Conservation (phyloP, 37 sponge, comb jelly and placozoan species). For the Geodia barretti region DNA sequence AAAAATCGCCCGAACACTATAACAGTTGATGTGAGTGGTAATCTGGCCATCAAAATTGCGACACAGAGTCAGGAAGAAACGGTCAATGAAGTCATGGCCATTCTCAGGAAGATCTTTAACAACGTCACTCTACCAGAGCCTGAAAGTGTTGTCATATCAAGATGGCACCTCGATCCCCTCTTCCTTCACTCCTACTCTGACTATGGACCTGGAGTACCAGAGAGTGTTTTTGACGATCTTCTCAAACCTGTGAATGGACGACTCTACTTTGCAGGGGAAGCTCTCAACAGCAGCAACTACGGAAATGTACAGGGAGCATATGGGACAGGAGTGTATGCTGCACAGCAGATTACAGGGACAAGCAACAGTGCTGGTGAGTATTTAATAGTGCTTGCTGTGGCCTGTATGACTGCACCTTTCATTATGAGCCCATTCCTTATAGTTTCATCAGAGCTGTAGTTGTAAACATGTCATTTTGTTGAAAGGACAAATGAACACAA, state of each 20-base stretch:
- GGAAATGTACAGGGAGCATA: constrained; percentile 77
- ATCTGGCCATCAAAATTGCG: constrained; percentile 20
- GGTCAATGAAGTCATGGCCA: constrained; percentile 21
- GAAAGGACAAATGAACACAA: too few relatives aligned
- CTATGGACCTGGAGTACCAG: constrained; percentile 13
- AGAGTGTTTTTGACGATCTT: not conserved
- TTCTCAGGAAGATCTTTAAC: constrained; percentile 52
- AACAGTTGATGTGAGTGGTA: constrained; percentile 34
- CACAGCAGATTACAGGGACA: constrained; percentile 31
- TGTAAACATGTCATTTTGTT: too few relatives aligned
- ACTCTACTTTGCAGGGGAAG: constrained; percentile 75
- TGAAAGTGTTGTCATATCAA: constrained; percentile 32
- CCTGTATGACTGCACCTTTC: too few relatives aligned
- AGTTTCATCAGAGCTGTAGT: too few relatives aligned
- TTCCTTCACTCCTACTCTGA: constrained; percentile 54
- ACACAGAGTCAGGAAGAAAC: constrained; percentile 31
- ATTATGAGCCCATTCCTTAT: too few relatives aligned
- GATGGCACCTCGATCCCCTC: constrained; percentile 53
- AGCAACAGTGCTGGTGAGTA: too few relatives aligned
- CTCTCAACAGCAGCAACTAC: constrained; percentile 13
- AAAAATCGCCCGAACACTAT: constrained; percentile 28
- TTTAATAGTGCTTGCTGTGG: too few relatives aligned
- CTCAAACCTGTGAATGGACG: constrained; percentile 31
- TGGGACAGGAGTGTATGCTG: constrained; percentile 54
- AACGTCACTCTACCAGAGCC: constrained; percentile 19